phyloP scores from a whole-genome alignment of 2,113 vertebrate species.

The Dascyllus trimaculatus region DNA sequence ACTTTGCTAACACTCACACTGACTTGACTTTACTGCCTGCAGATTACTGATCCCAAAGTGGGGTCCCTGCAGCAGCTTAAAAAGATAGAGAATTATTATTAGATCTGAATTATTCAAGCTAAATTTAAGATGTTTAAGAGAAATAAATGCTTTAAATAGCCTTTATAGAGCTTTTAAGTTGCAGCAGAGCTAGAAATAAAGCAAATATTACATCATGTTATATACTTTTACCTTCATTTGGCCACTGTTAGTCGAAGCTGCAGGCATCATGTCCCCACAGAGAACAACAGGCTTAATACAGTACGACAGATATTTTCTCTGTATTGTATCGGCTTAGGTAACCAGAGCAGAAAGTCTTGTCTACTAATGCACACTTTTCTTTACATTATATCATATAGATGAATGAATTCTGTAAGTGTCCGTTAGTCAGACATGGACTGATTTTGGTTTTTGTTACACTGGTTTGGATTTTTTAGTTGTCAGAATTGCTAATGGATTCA shows the following conservation, averaged over 20 bases:
- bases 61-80: constrained; percentile 19
- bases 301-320: not conserved
- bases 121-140: constrained; percentile 20
- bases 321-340: not conserved
- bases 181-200: constrained; percentile 4
- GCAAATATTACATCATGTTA: not conserved
- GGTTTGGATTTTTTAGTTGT: not conserved
- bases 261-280: not conserved
- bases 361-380: no score
- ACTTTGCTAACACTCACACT: no score
- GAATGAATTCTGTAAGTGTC: no score
- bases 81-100: not conserved
- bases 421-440: not conserved
- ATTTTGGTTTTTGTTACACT: not conserved
- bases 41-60: not conserved
- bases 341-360: constrained; percentile 13
- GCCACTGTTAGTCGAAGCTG: not conserved
- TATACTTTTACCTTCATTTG: not conserved
- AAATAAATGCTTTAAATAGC: constrained; percentile 24
- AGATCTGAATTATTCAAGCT: constrained; percentile 2
- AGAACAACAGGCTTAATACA: not conserved
- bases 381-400: no score
- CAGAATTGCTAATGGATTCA: not conserved
- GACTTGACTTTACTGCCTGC: no score
- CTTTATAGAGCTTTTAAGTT: constrained; percentile 12